Percentiles rank a stretch among this genome's conserved stretches.
phyloP scores from a whole-genome alignment of 2,888 invertebrate species.

The Agapetus fuscipes region DNA sequence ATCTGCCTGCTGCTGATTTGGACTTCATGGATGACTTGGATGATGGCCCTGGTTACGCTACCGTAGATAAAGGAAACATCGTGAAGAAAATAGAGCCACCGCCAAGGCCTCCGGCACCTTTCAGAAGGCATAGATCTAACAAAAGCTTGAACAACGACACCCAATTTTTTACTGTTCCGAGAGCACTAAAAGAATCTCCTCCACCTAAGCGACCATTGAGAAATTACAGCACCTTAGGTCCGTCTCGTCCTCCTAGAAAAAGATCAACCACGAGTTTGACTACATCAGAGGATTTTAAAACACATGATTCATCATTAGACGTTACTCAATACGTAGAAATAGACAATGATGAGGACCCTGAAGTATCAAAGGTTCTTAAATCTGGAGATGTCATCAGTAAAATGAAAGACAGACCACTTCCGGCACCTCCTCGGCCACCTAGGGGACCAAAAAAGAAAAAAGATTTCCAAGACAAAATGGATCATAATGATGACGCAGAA shows the following conservation, averaged over 20 bases:
- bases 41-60: constrained; percentile 60
- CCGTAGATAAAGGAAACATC: constrained; percentile 58
- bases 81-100: constrained; percentile 29
- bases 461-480: constrained; percentile 28
- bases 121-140: constrained; percentile 46
- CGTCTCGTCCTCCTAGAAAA: constrained; percentile 51
- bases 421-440: constrained; percentile 79
- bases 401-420: constrained; percentile 78
- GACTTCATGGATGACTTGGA: constrained; percentile 36
- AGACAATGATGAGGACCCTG: constrained; percentile 48
- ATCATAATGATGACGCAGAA: constrained; percentile 24
- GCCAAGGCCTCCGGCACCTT: constrained; percentile 52
- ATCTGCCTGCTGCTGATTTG: constrained; percentile 30
- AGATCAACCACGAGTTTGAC: constrained; percentile 47
- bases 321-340: constrained; percentile 53
- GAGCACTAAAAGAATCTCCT: constrained; percentile 33
- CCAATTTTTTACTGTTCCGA: constrained; percentile 62
- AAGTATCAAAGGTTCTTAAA: constrained; percentile 52
- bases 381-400: constrained; percentile 69
- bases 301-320: constrained; percentile 35
- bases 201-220: constrained; percentile 49
- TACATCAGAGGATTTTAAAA: constrained; percentile 43
- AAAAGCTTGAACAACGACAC: constrained; percentile 43
- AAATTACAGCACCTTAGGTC: constrained; percentile 52
- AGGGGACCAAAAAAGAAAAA: constrained; percentile 46